Conservation (phyloP, 2,888 invertebrate species). For the Nipponacmea schrenckii region DNA sequence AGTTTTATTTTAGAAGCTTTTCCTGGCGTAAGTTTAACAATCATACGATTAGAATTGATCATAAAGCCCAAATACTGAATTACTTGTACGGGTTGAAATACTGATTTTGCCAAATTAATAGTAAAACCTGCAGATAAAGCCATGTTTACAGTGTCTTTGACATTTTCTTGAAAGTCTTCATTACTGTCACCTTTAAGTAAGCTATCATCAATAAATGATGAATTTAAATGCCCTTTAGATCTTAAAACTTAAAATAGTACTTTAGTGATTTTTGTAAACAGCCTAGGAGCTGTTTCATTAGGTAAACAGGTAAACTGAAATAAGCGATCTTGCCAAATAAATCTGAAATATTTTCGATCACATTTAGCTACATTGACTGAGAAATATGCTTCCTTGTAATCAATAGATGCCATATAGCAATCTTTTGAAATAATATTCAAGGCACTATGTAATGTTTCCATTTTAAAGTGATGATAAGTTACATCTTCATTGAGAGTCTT, state of each 20-base stretch:
- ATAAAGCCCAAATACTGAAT: constrained; percentile 17
- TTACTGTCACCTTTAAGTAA: constrained; percentile 22
- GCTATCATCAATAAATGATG: constrained; percentile 15
- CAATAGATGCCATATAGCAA: constrained; percentile 16
- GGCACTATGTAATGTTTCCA: constrained; percentile 30
- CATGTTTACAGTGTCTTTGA: neutral
- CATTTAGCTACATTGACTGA: neutral
- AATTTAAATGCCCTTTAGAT: constrained; percentile 10
- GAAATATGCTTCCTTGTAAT: constrained; percentile 20
- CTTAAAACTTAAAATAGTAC: constrained; percentile 12
- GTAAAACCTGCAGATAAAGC: constrained; percentile 6
- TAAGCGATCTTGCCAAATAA: neutral
- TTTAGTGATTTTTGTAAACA: neutral
- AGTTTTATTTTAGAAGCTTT: neutral
- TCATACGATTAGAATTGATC: constrained; percentile 14
- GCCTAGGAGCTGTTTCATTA: constrained; percentile 6
- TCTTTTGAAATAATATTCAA: constrained; percentile 14
- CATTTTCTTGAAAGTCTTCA: constrained; percentile 10
- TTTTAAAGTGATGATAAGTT: constrained; percentile 32
- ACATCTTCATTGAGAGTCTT: constrained; percentile 28
- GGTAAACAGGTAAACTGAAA: constrained; percentile 16
- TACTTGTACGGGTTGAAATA: constrained; percentile 1
- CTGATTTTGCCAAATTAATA: neutral
- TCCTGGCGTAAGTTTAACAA: constrained; percentile 34
- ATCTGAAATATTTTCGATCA: constrained; percentile 6